Conservation (phyloP, 2,113 vertebrate species). For the Vanacampus margaritifer region DNA sequence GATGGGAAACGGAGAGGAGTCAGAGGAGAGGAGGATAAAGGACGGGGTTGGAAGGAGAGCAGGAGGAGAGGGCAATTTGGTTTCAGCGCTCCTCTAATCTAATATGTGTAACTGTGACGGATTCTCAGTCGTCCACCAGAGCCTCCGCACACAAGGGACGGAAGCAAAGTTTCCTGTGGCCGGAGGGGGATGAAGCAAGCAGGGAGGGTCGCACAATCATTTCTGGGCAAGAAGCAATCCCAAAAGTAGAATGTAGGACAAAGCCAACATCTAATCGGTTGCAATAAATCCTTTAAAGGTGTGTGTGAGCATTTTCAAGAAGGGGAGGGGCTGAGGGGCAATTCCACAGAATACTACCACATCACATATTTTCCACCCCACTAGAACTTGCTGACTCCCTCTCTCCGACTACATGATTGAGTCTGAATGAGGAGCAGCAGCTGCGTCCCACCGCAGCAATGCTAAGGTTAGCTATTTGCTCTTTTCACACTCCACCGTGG, state of each 20-base stretch:
- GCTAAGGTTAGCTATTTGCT: constrained; percentile 55
- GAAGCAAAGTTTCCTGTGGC: constrained; percentile 60
- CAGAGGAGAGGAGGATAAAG: constrained; percentile 31
- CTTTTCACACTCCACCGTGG: constrained; percentile 56
- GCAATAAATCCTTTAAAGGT: constrained; percentile 57
- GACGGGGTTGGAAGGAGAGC: constrained; percentile 31
- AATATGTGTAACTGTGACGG: constrained; percentile 76
- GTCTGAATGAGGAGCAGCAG: constrained; percentile 18
- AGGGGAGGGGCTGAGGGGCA: constrained; percentile 32
- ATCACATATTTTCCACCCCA: constrained; percentile 55
- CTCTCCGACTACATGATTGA: constrained; percentile 4
- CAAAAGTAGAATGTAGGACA: constrained; percentile 64
- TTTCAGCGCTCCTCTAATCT: constrained; percentile 70
- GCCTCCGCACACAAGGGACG: constrained; percentile 57
- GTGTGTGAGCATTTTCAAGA: constrained; percentile 24
- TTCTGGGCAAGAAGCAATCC: constrained; percentile 65
- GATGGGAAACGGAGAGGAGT: constrained; percentile 43
- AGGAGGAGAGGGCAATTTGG: constrained; percentile 62
- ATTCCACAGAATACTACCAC: constrained; percentile 47
- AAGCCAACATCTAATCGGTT: constrained; percentile 60
- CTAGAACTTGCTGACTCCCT: constrained; percentile 56
- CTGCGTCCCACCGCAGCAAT: constrained; percentile 42
- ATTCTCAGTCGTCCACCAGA: constrained; percentile 68
- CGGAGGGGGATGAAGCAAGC: constrained; percentile 51
- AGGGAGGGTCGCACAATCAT: constrained; percentile 49